These are phyloP conservation scores for Prietella phreatophila DNA, from an alignment of 2,113 vertebrate species.

Conservation along the genomic window DNA sequence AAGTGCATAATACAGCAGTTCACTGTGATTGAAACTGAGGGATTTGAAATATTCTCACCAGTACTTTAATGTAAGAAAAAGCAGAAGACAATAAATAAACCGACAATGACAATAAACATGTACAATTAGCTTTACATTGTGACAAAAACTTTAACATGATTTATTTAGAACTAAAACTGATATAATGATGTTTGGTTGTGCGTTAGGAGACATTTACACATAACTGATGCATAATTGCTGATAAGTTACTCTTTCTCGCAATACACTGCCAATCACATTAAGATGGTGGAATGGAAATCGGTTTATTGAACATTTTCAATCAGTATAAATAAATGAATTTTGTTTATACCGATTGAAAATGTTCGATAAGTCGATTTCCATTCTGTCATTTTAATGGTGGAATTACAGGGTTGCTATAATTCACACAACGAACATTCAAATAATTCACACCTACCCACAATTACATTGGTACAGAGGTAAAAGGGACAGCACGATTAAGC, in stretches of 20 bases:
- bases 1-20: neutral
- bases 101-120: neutral
- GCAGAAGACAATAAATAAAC: neutral
- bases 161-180: conserved; percentile 43
- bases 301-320: neutral
- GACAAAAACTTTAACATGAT: conserved; percentile 48
- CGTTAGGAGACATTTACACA: conserved; percentile 10
- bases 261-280: neutral
- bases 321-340: neutral
- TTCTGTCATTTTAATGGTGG: no score
- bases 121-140: neutral
- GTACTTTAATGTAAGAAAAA: neutral
- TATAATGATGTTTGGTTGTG: conserved; percentile 60
- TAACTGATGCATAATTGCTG: conserved; percentile 51
- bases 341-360: no score
- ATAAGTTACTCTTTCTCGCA: conserved; percentile 36
- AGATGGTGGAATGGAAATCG: no score
- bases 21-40: neutral
- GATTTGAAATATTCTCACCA: neutral
- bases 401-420: no score
- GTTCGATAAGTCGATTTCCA: no score
- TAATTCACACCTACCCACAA: no score
- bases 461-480: no score
- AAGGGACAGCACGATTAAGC: no score
- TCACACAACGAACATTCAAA: no score